Percentiles rank a stretch among this genome's conserved stretches.
These are phyloP conservation scores for Esperia sulphurella DNA, from an alignment of 2,888 invertebrate genomes.

Conservation along the genomic window DNA sequence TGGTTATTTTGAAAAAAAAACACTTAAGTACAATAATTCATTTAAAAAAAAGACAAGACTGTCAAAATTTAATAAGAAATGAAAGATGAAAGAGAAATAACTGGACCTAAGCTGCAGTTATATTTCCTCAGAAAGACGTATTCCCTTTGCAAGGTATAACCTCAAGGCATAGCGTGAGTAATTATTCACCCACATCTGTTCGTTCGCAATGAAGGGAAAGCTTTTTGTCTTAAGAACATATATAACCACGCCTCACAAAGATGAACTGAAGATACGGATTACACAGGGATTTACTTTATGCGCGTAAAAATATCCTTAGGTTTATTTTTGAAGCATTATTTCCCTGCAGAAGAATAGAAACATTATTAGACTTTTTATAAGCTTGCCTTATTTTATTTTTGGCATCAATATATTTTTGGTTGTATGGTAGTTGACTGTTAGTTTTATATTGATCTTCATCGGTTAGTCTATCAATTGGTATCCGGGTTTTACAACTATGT, in stretches of 20 bases:
- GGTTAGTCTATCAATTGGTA: no score
- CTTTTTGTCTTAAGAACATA: conserved; percentile 20
- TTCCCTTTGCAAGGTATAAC: no score
- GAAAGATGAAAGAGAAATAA: no score
- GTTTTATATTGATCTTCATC: no score
- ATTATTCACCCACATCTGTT: conserved; percentile 59
- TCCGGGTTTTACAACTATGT: no score
- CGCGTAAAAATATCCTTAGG: conserved; percentile 36
- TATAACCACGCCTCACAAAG: conserved; percentile 4
- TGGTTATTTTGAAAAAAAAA: no score
- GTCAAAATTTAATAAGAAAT: no score
- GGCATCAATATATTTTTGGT: background rate
- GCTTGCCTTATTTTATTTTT: background rate
- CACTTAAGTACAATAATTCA: no score
- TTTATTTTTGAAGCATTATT: conserved; percentile 10
- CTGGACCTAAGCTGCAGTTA: no score
- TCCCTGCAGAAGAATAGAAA: background rate
- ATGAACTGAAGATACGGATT: conserved; percentile 39
- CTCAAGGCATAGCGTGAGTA: conserved; percentile 17
- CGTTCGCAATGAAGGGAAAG: conserved; percentile 44
- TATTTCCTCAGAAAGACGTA: no score
- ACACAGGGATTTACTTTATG: conserved; percentile 39
- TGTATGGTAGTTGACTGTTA: no score
- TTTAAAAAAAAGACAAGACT: no score
- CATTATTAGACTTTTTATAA: background rate